These are phyloP conservation scores for Callyntrura guangdongensis DNA, from an alignment of 2,888 invertebrate genomes.

Conservation along the genomic window DNA sequence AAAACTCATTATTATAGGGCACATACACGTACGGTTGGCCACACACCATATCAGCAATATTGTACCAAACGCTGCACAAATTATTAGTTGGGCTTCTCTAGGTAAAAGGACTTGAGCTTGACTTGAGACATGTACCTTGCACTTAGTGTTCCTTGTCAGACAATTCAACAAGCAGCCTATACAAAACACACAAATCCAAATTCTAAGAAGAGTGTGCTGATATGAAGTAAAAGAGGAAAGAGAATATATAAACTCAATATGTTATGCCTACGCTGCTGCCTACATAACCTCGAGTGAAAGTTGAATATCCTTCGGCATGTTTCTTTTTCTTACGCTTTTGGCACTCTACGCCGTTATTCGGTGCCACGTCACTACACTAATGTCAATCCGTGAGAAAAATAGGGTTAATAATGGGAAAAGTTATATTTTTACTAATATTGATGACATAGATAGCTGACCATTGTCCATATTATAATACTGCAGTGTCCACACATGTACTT, in stretches of 20 bases:
- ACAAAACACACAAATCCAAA: not conserved
- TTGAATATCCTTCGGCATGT: slow-evolving; percentile 24
- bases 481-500: not conserved
- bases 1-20: slow-evolving; percentile 61
- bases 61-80: not conserved
- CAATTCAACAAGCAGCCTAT: slow-evolving; percentile 39
- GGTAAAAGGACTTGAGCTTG: not conserved
- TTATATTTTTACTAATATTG: slow-evolving; percentile 56
- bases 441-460: slow-evolving; percentile 48
- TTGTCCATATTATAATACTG: not conserved
- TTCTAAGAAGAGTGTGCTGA: not conserved
- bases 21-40: not conserved
- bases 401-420: slow-evolving; percentile 1
- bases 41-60: slow-evolving; percentile 27
- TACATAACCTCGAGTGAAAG: not conserved
- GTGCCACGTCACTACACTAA: not conserved
- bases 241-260: not conserved
- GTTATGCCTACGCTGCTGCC: not conserved
- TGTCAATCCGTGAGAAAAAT: slow-evolving; percentile 10
- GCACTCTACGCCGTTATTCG: not conserved
- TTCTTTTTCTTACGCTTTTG: not conserved
- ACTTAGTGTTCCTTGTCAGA: no score
- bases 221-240: not conserved
- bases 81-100: not conserved
- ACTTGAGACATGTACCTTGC: not conserved